Percentiles rank a stretch among this genome's conserved stretches.
These are phyloP conservation scores for Digitonthophagus gazella DNA, from an alignment of 2,888 invertebrate genomes.

Conservation along the genomic window DNA sequence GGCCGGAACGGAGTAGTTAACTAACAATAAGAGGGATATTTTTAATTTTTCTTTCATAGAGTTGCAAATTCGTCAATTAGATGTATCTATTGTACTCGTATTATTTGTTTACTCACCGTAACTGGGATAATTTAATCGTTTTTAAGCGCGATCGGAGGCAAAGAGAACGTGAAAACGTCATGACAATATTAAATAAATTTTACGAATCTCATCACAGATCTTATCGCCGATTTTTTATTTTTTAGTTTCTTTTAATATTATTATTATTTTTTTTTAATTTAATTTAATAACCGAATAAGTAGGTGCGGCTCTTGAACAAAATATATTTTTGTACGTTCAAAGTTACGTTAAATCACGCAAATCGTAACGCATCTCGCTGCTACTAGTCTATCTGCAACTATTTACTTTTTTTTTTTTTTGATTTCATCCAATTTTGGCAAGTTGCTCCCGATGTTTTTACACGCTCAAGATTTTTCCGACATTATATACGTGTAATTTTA, in stretches of 20 bases:
- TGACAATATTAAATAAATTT: no score
- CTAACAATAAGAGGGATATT: background rate
- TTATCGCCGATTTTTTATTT: background rate
- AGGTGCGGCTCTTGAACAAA: background rate
- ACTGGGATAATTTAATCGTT: background rate
- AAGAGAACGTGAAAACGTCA: no score
- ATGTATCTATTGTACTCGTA: background rate
- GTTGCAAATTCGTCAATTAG: background rate
- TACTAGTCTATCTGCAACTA: background rate
- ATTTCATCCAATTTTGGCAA: background rate
- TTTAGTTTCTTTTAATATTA: background rate
- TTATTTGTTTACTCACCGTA: background rate
- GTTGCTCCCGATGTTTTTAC: background rate
- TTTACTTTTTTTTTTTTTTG: background rate
- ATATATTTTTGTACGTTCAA: background rate
- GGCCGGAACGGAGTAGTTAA: background rate
- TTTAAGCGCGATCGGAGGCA: background rate
- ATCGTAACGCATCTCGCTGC: background rate
- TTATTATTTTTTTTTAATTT: background rate
- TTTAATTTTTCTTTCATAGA: no score
- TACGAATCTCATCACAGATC: background rate
- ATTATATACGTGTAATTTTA: background rate
- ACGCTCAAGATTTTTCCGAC: background rate
- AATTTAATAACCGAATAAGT: background rate
- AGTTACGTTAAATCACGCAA: background rate